Conservation (phyloP, 2,113 vertebrate genomes). For the Psettodes erumei region DNA sequence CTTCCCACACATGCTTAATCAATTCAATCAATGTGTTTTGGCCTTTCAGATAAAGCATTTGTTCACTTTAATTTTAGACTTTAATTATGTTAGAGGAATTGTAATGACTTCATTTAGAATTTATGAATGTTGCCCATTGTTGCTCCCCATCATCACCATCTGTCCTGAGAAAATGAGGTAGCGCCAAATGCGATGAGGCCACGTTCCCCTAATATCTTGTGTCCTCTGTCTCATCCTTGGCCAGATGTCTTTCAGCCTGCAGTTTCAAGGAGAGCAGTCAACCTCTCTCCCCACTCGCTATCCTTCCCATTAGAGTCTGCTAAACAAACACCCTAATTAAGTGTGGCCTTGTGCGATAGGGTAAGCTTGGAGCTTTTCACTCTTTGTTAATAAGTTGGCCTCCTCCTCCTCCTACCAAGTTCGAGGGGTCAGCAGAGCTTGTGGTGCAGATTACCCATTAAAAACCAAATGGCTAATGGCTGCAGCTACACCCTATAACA, state of each 20-base stretch:
- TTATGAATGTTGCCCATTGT: slow-evolving; percentile 31
- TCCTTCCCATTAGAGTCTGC: slow-evolving; percentile 56
- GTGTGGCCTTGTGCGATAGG: slow-evolving; percentile 66
- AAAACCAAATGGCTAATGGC: slow-evolving; percentile 72
- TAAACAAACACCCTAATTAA: slow-evolving; percentile 79
- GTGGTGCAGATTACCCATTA: slow-evolving; percentile 68
- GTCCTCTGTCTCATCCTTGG: slow-evolving; percentile 50
- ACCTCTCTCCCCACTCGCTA: slow-evolving; percentile 28
- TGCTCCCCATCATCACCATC: slow-evolving; percentile 36
- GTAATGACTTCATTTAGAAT: slow-evolving; percentile 40
- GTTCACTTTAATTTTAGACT: slow-evolving; percentile 10
- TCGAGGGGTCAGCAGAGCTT: slow-evolving; percentile 55
- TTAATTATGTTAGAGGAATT: slow-evolving; percentile 19
- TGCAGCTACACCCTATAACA: slow-evolving; percentile 59
- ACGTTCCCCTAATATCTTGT: slow-evolving; percentile 26
- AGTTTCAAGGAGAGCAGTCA: slow-evolving; percentile 68
- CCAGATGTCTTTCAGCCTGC: slow-evolving; percentile 70
- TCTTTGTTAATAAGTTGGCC: slow-evolving; percentile 65
- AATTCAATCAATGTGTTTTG: slow-evolving; percentile 37
- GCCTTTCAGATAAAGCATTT: slow-evolving; percentile 28
- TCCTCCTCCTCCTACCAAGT: slow-evolving; percentile 61
- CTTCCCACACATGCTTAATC: neutral
- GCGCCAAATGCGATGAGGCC: slow-evolving; percentile 7
- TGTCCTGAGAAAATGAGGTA: slow-evolving; percentile 42
- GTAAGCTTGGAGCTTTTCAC: slow-evolving; percentile 61